Conservation (phyloP, 2,113 vertebrate species). For the Clarias magur region DNA sequence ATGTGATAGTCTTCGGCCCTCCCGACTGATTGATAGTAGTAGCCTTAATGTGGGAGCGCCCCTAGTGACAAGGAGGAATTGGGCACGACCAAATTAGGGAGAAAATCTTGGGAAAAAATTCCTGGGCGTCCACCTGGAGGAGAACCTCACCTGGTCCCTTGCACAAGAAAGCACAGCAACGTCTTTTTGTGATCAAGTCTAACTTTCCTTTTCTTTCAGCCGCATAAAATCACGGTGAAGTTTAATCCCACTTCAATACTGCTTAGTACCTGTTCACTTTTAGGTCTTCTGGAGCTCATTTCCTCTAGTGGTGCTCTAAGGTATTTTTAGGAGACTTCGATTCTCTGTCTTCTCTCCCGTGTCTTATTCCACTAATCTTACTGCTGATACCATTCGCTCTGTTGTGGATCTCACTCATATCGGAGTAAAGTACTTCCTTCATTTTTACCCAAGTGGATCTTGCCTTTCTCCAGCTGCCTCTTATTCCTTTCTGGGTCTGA, state of each 20-base stretch:
- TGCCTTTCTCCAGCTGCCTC: not conserved
- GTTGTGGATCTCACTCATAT: conserved; percentile 27
- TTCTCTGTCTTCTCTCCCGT: conserved; percentile 21
- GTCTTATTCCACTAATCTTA: conserved; percentile 31
- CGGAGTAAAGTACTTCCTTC: conserved; percentile 9
- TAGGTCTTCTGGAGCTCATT: conserved; percentile 43
- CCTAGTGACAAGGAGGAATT: no score
- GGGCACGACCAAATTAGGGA: no score
- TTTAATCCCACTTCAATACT: conserved; percentile 7
- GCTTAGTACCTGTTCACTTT: not conserved
- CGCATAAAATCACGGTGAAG: not conserved
- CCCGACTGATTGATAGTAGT: no score
- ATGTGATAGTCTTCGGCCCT: no score
- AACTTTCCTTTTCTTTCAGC: no score
- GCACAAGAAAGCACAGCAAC: no score
- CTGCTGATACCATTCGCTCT: conserved; percentile 28
- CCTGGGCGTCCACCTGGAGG: no score
- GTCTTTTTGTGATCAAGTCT: no score
- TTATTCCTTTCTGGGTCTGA: not conserved
- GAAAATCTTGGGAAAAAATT: no score
- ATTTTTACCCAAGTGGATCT: not conserved
- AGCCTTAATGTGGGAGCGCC: no score
- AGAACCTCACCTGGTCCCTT: no score
- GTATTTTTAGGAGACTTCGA: conserved; percentile 31
- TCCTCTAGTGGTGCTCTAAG: conserved; percentile 30